Evolutionary conservation across 2,113 vertebrate species (phyloP).

Genomic region (Tricholaema leucomelas): DNA sequence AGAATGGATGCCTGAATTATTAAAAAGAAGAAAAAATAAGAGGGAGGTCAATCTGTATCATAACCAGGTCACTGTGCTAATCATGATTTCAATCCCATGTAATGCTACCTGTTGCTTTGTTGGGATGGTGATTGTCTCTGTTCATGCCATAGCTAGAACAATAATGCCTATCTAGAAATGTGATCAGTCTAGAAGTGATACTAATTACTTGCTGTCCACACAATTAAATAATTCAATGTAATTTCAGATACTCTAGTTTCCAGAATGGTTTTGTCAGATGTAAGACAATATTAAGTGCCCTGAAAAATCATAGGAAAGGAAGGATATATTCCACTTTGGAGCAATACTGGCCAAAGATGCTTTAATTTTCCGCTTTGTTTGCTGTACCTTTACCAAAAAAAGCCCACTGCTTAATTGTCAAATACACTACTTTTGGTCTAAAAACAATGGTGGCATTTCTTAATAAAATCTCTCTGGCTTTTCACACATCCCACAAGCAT

Average conservation of each 20-base stretch:
- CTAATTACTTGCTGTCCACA: constrained; percentile 86
- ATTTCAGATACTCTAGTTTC: constrained; percentile 89
- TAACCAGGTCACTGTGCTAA: constrained; percentile 79
- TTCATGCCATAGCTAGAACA: constrained; percentile 76
- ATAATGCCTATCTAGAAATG: constrained; percentile 86
- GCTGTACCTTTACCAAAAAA: not conserved
- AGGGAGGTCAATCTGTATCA: constrained; percentile 80
- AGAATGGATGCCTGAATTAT: constrained; percentile 78
- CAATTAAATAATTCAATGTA: constrained; percentile 95
- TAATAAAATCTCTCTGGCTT: not conserved
- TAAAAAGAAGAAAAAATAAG: constrained; percentile 73
- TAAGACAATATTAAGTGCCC: constrained; percentile 59
- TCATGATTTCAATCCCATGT: constrained; percentile 78
- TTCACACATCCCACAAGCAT: not conserved
- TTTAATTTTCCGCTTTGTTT: constrained; percentile 1
- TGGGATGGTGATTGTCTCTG: constrained; percentile 86
- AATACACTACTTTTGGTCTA: not conserved
- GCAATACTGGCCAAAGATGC: not conserved
- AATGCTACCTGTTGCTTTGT: constrained; percentile 81
- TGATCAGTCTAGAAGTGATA: constrained; percentile 83
- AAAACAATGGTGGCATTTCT: not conserved
- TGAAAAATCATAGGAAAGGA: not conserved
- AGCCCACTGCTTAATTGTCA: not conserved
- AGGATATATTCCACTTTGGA: not conserved
- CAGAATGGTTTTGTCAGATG: constrained; percentile 70